Evolutionary conservation across 2,113 vertebrate genomes (phyloP), one percentile per base, ranked within the genome.

Genomic region (Hippocampus abdominalis): DNA sequence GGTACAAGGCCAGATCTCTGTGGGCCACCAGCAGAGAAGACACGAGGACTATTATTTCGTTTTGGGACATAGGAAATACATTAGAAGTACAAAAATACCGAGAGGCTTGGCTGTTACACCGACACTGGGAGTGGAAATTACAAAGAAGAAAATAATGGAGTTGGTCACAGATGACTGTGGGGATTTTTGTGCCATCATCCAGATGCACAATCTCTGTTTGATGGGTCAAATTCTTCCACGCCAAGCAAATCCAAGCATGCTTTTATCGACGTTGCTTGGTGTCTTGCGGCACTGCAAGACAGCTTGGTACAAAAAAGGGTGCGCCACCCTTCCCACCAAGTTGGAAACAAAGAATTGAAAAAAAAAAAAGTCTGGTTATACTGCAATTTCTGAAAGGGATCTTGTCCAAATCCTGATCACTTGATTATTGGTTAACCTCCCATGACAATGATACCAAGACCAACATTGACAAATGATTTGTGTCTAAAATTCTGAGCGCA

Each of bases 1-100:
- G 57, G 76, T 61, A 72, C 71, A 74, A 81, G 78, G 73, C 84
- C 53, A 72, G 66, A 77, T 77, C 70, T 56, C 53, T 68, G 63
- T 32, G 27, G 6, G 57, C 57, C 27, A 29, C 12, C 23, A 29
- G 56, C 11, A 59, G 23, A 16, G 27, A 32, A 60, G 27, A 8
- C 27, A 8, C 16, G 7, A 18, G 18, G 13, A 20, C 27, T 60
- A 32, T 8, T 15, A 16, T 60, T 16, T 16, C 0, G 16, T 60
- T 60, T 60, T 18, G 57, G 8, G 15, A 60, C 2, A 20, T 32
- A 7, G 61, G 23, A 64, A 64, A 64, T 64, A 27, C 62, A 27
- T 57, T 44, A 13, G 2, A n/a, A 42, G 62, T n/a, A 36, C 57
- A 64, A 64, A 64, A 16, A 21, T 23, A 25, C 23, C 16, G 12